Evolutionary conservation across 2,113 vertebrate genomes (phyloP).

Genomic region (Antennarius striatus): DNA sequence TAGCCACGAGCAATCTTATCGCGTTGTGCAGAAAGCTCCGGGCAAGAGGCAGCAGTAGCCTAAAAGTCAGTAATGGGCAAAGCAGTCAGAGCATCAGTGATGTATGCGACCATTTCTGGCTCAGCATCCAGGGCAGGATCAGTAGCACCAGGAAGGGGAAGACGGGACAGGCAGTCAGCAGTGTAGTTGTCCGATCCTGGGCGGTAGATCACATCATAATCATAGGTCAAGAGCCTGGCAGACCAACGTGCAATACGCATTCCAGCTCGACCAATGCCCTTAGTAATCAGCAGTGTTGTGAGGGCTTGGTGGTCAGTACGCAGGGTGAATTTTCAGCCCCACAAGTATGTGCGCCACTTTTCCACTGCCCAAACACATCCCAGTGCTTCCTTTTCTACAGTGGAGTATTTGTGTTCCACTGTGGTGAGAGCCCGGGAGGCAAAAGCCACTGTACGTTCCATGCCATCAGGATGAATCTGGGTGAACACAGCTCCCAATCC

Average conservation of each 20-base stretch:
- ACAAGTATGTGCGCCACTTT: neutral
- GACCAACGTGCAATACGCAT: neutral
- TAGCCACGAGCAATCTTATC: neutral
- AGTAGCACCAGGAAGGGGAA: neutral
- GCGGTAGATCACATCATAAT: neutral
- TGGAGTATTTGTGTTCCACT: too few species aligned
- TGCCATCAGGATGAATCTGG: too few species aligned
- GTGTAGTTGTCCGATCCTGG: neutral
- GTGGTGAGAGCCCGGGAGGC: too few species aligned
- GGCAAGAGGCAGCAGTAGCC: neutral
- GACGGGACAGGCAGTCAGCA: neutral
- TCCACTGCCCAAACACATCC: neutral
- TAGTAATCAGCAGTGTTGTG: constrained; percentile 4
- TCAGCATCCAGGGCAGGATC: neutral
- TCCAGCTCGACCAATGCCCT: neutral
- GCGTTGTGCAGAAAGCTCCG: neutral
- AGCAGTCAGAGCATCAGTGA: too few species aligned
- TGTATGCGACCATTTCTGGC: too few species aligned
- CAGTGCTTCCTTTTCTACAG: too few species aligned
- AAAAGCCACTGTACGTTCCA: too few species aligned
- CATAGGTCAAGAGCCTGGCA: too few species aligned
- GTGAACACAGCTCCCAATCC: too few species aligned
- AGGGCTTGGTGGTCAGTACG: constrained; percentile 3
- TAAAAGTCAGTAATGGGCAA: neutral
- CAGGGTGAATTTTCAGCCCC: neutral